Conservation (phyloP, 1,140 invertebrate genomes). For the Rhagoletis pomonella region DNA sequence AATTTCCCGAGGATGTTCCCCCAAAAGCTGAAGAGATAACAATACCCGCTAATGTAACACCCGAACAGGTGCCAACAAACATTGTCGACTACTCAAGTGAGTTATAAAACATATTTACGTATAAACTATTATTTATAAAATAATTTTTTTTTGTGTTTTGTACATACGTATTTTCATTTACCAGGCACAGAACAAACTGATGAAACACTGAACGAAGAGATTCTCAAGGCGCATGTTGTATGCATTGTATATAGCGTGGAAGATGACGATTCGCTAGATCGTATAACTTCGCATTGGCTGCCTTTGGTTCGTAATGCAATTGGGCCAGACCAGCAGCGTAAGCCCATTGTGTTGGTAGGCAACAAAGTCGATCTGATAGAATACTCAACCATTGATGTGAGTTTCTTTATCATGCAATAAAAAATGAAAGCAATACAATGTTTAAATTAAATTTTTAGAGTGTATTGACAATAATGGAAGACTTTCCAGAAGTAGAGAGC, state of each 20-base stretch:
- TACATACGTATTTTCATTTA: constrained; percentile 56
- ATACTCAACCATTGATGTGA: constrained; percentile 94
- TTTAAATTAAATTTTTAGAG: constrained; percentile 77
- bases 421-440: background rate
- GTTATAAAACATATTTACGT: constrained; percentile 52
- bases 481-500: constrained; percentile 98
- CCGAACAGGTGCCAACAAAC: constrained; percentile 97
- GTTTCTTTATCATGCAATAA: constrained; percentile 55
- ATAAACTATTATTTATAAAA: constrained; percentile 11
- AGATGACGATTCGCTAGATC: constrained; percentile 92
- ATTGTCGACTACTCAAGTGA: constrained; percentile 97
- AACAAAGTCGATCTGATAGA: constrained; percentile 98
- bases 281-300: constrained; percentile 94
- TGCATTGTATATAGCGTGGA: constrained; percentile 98
- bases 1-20: constrained; percentile 97
- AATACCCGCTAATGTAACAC: constrained; percentile 98
- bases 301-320: constrained; percentile 76
- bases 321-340: constrained; percentile 77
- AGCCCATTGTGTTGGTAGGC: constrained; percentile 95
- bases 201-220: constrained; percentile 89
- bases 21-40: constrained; percentile 98
- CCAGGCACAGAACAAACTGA: constrained; percentile 91
- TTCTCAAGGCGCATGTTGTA: constrained; percentile 95
- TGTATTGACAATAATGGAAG: constrained; percentile 96
- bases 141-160: too few relatives aligned